A percentile compares a stretch with the other conserved stretches of the same genome.
Conservation (phyloP, 2,113 vertebrate genomes). For the Phaetusa simplex region DNA sequence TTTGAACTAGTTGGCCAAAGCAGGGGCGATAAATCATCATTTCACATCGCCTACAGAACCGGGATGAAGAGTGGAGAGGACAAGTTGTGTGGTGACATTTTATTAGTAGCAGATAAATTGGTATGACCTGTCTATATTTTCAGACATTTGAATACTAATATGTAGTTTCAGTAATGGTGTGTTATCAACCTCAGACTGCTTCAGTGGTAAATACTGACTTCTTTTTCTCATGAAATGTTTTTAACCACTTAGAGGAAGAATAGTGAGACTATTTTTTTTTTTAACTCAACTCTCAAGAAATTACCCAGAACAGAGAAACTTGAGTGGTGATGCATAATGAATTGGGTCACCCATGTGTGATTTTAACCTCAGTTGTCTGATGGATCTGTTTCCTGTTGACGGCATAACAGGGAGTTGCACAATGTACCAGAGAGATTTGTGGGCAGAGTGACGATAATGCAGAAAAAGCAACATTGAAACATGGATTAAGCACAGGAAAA, state of each 20-base stretch:
- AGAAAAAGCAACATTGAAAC: background rate
- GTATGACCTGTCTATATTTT: background rate
- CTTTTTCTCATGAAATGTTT: background rate
- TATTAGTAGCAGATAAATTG: background rate
- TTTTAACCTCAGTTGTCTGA: background rate
- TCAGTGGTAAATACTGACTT: background rate
- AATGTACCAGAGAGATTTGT: slow-evolving; percentile 5
- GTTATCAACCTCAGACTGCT: background rate
- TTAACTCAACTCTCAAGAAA: background rate
- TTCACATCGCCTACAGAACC: background rate
- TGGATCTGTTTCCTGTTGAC: slow-evolving; percentile 38
- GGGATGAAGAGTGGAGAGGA: background rate
- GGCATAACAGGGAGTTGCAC: background rate
- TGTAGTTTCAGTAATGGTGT: background rate
- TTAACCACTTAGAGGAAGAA: background rate
- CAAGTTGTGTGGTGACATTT: background rate
- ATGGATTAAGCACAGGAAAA: background rate
- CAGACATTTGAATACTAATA: background rate
- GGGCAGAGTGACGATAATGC: background rate
- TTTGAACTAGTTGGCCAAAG: background rate
- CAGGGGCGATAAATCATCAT: background rate
- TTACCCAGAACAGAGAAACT: background rate
- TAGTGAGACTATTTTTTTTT: background rate
- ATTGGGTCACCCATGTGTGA: background rate
- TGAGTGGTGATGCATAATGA: background rate